Base-by-base conservation (phyloP, 2,797 vertebrate species). In the Labeo calbasu region DNA sequence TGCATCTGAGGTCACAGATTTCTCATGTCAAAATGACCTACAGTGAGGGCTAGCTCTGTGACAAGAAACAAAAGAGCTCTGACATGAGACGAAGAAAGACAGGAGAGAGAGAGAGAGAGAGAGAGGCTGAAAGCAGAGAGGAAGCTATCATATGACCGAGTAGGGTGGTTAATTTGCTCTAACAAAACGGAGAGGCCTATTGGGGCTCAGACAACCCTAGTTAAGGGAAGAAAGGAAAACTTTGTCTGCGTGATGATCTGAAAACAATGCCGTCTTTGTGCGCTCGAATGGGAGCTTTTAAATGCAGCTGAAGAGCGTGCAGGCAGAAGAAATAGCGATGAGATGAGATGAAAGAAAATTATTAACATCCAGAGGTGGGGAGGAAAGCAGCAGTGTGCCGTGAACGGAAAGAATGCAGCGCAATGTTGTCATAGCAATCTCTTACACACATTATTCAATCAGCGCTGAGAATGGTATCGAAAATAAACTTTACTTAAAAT, bases 241-340 rank as follows among this genome's bases (percentile, higher is more conserved):
- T 75, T 79, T 86, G 75, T 85, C 80, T 51, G 85, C 55, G 63
- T 63, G 85, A 81, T 81, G 71, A 86, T 82, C 77, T 69, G 80
- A 86, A 71, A 73, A 87, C 86, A 87, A 86, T 69, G 63, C 23
- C 21, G 25, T 76, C 82, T 77, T 86, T 89, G 86, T 89, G 48
- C 21, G 11, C 50, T 75, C 4, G 76, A 40, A 63, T 61, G 77
- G 55, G 57, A 66, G 48, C 25, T 65, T 86, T 87, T 51, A 86
- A 79, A 69, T 71, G 32, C 75, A 51, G 81, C 84, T 86, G 80
- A 77, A 72, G 75, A 81, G 66, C 11, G 21, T 48, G 66, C 76
- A 71, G 76, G 55, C 75, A 40, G 66, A 79, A 61, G 23, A 84
- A 79, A 78, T 23, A 63, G 76, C 7, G 28, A 84, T 63, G 82